Evolutionary conservation across 2,797 vertebrate species (phyloP).

Genomic region (Rhinichthys osculus): DNA sequence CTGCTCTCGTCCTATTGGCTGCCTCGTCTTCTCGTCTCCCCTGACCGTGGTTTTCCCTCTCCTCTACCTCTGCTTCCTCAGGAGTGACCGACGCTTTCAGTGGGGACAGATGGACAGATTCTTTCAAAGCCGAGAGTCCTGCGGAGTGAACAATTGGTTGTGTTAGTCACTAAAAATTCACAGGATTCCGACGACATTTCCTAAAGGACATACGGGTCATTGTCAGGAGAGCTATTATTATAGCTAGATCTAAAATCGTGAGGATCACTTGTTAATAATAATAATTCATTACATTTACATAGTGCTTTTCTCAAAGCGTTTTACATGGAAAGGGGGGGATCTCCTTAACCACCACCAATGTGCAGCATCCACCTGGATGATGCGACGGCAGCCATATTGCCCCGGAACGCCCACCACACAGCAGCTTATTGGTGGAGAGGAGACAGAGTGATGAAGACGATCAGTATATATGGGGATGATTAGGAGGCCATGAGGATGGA

Average conservation of each 20-base stretch:
- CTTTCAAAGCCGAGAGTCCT: slow-evolving; percentile 77
- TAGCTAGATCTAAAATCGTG: background rate
- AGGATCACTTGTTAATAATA: background rate
- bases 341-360: too few relatives aligned
- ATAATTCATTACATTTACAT: too few relatives aligned
- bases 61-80: slow-evolving; percentile 68
- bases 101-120: slow-evolving; percentile 74
- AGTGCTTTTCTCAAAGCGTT: too few relatives aligned
- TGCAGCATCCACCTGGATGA: too few relatives aligned
- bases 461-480: too few relatives aligned
- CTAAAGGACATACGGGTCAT: background rate
- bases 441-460: too few relatives aligned
- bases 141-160: slow-evolving; percentile 16
- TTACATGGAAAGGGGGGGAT: too few relatives aligned
- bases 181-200: background rate
- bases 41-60: slow-evolving; percentile 50
- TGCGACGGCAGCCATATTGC: too few relatives aligned
- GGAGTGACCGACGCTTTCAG: slow-evolving; percentile 68
- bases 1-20: background rate
- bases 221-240: background rate
- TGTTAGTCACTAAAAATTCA: background rate
- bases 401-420: fast-evolving
- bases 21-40: slow-evolving; percentile 27
- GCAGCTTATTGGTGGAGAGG: too few relatives aligned
- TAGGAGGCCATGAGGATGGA: too few relatives aligned